These are phyloP conservation scores for Ciconia nigra DNA, from an alignment of 2,797 vertebrate genomes.

Conservation along the genomic window DNA sequence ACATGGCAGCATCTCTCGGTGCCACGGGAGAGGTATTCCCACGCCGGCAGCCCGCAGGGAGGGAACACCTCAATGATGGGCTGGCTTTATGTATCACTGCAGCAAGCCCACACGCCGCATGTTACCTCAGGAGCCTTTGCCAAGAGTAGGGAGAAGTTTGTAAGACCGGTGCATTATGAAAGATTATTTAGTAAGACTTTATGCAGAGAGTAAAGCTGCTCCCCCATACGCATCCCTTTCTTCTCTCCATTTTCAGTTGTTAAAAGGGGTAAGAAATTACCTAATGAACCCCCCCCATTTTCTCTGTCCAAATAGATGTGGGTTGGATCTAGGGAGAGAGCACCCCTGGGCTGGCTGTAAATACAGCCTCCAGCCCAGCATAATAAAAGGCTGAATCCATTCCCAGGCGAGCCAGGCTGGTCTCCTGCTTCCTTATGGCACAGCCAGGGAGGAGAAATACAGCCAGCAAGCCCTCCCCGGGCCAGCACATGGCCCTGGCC, in stretches of 20 bases:
- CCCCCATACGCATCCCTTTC: accelerated
- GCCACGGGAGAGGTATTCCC: neutral
- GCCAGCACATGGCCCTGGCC: neutral
- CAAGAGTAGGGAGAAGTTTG: neutral
- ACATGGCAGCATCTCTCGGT: neutral
- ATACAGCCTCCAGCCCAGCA: neutral
- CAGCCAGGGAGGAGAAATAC: neutral
- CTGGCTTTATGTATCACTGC: neutral
- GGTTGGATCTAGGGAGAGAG: neutral
- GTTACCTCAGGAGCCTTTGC: neutral
- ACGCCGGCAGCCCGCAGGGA: too few relatives aligned
- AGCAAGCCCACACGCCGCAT: accelerated
- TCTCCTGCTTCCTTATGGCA: neutral
- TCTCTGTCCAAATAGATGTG: neutral
- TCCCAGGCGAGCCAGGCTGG: neutral
- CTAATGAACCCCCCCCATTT: neutral
- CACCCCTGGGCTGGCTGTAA: neutral
- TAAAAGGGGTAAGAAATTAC: neutral
- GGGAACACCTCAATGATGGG: accelerated
- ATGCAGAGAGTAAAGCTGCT: neutral
- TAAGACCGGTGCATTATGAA: neutral
- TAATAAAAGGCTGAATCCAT: neutral
- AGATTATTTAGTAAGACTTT: neutral
- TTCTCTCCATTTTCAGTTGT: neutral
- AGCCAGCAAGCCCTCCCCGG: accelerated